Percentiles rank a stretch among this genome's conserved stretches.
Conservation (phyloP, 2,888 invertebrate species). For the Julus scandinavius region DNA sequence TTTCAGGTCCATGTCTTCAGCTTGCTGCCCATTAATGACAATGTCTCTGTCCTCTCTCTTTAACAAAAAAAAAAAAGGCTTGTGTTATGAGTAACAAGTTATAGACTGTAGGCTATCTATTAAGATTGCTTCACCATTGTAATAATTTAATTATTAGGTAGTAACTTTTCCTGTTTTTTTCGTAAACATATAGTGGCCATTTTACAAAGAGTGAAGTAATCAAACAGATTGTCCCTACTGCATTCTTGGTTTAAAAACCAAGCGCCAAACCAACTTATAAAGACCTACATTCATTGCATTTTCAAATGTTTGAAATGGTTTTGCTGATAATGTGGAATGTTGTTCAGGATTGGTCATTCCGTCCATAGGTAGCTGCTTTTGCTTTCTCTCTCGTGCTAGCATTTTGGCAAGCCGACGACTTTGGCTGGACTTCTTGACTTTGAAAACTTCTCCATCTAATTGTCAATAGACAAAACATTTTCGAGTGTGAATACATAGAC, state of each 20-base stretch:
- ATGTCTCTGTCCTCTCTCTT: constrained; percentile 64
- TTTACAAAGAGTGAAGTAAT: not conserved
- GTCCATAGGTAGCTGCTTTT: constrained; percentile 70
- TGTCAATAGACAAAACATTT: not conserved
- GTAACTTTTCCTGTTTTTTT: too few relatives aligned
- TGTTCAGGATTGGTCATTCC: not conserved
- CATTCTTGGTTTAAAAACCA: not conserved
- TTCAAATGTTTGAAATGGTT: constrained; percentile 6
- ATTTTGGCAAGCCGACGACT: constrained; percentile 74
- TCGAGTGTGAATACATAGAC: not conserved
- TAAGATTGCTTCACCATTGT: too few relatives aligned
- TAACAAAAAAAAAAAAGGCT: not conserved
- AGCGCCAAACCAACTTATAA: not conserved
- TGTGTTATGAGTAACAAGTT: not conserved
- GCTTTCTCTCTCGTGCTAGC: constrained; percentile 59
- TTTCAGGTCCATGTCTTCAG: constrained; percentile 60
- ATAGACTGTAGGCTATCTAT: too few relatives aligned
- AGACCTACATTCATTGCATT: not conserved
- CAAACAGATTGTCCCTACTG: not conserved
- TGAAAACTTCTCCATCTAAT: constrained; percentile 83
- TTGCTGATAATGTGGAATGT: not conserved
- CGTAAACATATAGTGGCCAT: not conserved
- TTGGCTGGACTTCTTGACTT: constrained; percentile 94
- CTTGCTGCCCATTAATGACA: constrained; percentile 66
- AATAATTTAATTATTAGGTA: too few relatives aligned